Conservation (phyloP, 2,113 vertebrate species). For the Neoarius graeffei region DNA sequence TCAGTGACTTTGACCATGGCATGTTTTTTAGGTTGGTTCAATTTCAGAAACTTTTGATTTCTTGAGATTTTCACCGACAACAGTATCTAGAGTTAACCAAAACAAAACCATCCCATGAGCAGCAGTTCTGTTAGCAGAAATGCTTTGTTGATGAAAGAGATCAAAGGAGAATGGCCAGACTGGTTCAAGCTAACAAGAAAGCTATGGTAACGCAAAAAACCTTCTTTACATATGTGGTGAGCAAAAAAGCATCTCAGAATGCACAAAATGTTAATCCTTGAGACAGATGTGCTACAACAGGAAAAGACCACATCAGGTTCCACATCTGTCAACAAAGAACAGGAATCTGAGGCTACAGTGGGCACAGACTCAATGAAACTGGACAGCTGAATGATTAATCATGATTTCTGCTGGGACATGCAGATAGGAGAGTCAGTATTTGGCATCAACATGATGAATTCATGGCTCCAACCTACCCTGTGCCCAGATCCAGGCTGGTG, state of each 20-base stretch:
- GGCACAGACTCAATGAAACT: neutral
- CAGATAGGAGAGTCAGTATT: neutral
- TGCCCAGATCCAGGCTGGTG: neutral
- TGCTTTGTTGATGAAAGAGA: neutral
- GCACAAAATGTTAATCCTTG: neutral
- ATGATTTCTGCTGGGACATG: neutral
- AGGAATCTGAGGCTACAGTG: neutral
- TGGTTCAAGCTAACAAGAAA: neutral
- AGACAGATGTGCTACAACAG: neutral
- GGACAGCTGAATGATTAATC: neutral
- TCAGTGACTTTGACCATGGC: neutral
- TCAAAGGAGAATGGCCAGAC: neutral
- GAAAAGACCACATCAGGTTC: neutral
- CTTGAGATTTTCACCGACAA: neutral
- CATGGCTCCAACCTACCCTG: neutral
- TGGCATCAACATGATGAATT: neutral
- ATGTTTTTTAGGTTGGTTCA: neutral
- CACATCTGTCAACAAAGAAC: neutral
- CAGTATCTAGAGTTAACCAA: neutral
- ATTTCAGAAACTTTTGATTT: neutral
- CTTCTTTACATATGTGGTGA: neutral
- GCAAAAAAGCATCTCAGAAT: neutral
- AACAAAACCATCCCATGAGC: neutral
- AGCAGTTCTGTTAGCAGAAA: neutral
- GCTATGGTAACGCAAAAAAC: neutral